These are phyloP conservation scores for Parasteatoda lunata DNA, from an alignment of 2,888 invertebrate species.

Conservation along the genomic window DNA sequence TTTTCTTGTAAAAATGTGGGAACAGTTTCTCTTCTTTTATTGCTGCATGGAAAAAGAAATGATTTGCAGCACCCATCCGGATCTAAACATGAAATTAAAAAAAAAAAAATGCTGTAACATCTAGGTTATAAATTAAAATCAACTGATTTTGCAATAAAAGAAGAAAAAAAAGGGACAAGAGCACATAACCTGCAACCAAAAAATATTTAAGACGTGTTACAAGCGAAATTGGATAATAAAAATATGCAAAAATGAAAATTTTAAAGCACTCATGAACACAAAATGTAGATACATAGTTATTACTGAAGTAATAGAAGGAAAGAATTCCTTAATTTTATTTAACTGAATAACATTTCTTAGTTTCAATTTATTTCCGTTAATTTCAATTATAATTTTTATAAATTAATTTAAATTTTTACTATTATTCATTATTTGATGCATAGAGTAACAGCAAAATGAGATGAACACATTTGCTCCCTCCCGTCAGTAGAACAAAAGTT, in stretches of 20 bases:
- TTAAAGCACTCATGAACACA: background rate
- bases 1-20: slow-evolving; percentile 4
- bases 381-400: too few relatives aligned
- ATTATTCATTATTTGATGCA: too few relatives aligned
- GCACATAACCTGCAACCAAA: background rate
- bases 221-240: background rate
- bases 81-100: background rate
- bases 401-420: too few relatives aligned
- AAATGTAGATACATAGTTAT: too few relatives aligned
- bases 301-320: too few relatives aligned
- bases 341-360: too few relatives aligned
- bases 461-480: too few relatives aligned
- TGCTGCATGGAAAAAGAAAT: slow-evolving; percentile 35
- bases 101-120: background rate
- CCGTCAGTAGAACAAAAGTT: too few relatives aligned
- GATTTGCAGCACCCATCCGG: background rate
- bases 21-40: slow-evolving; percentile 32
- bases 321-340: too few relatives aligned
- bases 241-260: background rate
- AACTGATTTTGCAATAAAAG: too few relatives aligned
- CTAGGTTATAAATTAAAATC: background rate
- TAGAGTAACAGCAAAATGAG: too few relatives aligned
- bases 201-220: background rate
- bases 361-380: too few relatives aligned
- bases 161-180: background rate